Percentiles rank a stretch among this genome's conserved stretches.
phyloP scores from a whole-genome alignment of 64 coral and sea anemone species.

The Stichodactyla mertensii region DNA sequence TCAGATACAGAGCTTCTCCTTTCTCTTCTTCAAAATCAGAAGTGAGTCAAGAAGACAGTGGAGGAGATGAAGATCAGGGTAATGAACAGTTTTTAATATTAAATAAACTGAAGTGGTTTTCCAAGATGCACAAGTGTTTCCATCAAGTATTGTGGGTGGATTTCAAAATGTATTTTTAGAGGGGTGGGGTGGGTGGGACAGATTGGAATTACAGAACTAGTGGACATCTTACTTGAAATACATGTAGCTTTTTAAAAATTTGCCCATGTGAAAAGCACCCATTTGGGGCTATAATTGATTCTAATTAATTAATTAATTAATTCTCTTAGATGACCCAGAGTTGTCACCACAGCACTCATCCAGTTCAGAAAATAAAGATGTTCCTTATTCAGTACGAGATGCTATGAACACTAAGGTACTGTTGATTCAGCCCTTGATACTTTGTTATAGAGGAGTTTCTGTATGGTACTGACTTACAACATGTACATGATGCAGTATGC shows the following conservation, averaged over 20 bases:
- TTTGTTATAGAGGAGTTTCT: too few species aligned
- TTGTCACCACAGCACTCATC: constrained; percentile 8
- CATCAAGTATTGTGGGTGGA: too few species aligned
- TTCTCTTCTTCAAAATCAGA: neutral
- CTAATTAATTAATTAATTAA: neutral
- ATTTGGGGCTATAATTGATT: neutral
- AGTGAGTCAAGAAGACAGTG: constrained; percentile 31
- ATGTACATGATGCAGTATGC: too few species aligned
- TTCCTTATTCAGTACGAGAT: neutral
- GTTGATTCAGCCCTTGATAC: too few species aligned
- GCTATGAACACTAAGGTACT: constrained; percentile 21
- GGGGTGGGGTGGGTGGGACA: too few species aligned
- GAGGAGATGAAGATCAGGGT: constrained; percentile 55
- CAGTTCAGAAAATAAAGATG: constrained; percentile 3
- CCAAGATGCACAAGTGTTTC: too few species aligned
- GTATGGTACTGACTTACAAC: too few species aligned
- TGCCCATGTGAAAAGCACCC: too few species aligned
- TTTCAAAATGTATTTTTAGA: too few species aligned
- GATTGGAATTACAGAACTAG: too few species aligned
- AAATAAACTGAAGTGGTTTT: neutral
- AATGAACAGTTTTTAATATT: neutral
- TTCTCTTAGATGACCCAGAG: constrained; percentile 4
- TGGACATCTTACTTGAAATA: too few species aligned
- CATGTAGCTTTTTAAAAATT: too few species aligned
- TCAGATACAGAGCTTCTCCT: constrained; percentile 41